phyloP scores from a whole-genome alignment of 2,797 vertebrate species.

The Iguana delicatissima region DNA sequence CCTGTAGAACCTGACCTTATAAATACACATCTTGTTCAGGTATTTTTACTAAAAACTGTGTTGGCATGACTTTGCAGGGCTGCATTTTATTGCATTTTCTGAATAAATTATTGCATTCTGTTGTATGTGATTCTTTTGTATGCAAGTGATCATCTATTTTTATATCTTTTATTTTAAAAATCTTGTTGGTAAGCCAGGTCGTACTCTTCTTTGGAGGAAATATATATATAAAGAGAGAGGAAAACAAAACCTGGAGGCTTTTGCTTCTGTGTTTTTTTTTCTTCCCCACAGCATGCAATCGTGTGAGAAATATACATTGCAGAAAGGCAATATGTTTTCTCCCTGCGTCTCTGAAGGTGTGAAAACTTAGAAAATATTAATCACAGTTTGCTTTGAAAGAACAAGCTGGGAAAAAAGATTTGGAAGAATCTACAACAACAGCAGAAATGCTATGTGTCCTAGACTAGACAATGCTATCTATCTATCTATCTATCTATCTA shows the following conservation, averaged over 20 bases:
- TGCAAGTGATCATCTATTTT: background rate
- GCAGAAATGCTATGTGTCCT: background rate
- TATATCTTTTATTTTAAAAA: background rate
- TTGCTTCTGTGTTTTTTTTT: background rate
- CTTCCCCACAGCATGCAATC: background rate
- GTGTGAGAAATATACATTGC: background rate
- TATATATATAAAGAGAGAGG: background rate
- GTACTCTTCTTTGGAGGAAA: background rate
- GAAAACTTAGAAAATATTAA: conserved; percentile 4
- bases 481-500: background rate
- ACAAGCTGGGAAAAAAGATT: background rate
- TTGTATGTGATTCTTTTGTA: background rate
- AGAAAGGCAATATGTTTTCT: background rate
- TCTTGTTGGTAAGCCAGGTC: background rate
- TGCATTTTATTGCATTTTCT: background rate
- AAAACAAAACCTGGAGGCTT: background rate
- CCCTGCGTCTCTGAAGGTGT: background rate
- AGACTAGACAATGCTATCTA: background rate
- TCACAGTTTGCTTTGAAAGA: conserved; percentile 2
- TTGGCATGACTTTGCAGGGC: background rate
- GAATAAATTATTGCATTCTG: background rate
- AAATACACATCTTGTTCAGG: background rate
- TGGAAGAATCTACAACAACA: background rate
- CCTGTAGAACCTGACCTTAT: background rate
- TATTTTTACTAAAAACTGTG: background rate